Evolutionary conservation across 2,797 vertebrate genomes (phyloP).

Genomic region (Micropoecilia bifurca): DNA sequence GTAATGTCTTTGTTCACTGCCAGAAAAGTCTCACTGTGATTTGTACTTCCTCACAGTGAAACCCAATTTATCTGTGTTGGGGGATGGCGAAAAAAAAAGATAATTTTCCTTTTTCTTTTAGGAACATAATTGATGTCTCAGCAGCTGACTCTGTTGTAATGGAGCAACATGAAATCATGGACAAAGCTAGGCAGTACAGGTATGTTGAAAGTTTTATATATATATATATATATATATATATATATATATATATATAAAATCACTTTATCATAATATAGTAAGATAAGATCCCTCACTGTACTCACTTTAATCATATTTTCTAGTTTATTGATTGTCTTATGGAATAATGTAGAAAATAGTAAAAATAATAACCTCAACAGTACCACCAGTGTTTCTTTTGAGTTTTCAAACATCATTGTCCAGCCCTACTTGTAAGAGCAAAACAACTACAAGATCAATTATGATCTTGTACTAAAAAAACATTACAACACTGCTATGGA

Average conservation of each 20-base stretch:
- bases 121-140: slow-evolving; percentile 96
- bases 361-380: not conserved
- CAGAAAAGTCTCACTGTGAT: not conserved
- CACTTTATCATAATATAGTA: not conserved
- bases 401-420: not conserved
- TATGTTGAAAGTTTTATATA: slow-evolving; percentile 51
- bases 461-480: not conserved
- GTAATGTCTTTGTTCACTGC: slow-evolving; percentile 28
- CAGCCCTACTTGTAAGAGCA: not conserved
- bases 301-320: not conserved
- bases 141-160: slow-evolving; percentile 96
- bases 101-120: slow-evolving; percentile 52
- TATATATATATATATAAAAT: not conserved
- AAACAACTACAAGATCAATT: not conserved
- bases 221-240: too few species aligned
- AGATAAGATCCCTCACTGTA: not conserved
- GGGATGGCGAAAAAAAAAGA: not conserved
- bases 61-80: not conserved
- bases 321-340: not conserved
- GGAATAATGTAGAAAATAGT: not conserved
- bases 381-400: not conserved
- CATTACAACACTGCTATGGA: not conserved
- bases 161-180: slow-evolving; percentile 98
- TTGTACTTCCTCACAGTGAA: not conserved
- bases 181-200: slow-evolving; percentile 96